Evolutionary conservation across 2,888 invertebrate species (phyloP), one percentile per base, ranked within the genome.

Genomic region (Drosophila sordidapex): DNA sequence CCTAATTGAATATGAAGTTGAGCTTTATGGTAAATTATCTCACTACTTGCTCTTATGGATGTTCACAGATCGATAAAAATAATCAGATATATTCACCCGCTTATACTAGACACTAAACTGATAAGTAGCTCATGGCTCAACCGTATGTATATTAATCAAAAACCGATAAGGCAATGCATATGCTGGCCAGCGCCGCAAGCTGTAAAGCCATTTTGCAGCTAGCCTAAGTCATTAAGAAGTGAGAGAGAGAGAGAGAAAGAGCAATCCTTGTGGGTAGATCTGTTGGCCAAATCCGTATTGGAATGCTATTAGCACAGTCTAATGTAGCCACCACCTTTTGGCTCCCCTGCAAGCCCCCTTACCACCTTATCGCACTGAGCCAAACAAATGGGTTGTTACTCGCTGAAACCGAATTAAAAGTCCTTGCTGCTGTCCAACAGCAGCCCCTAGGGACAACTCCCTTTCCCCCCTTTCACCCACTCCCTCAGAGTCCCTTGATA

Each of bases 331-430:
- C 48, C 49, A 15, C 52, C 15, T 4, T 31, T 31, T 51, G 7
- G 15, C 25, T 13, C 25, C 31, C 13, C 10, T 1, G 2, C 13
- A 6, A n/a, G 1, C 8, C 4, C 27, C 7, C 1, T 10, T 13
- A 1, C 2, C 40, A 15, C 15, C 38, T 21, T 18, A 29, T 7
- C 38, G 49, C 52, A 53, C 56, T 51, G 49, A 66, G 77, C 61
- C 53, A 78, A 67, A 78, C 81, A 78, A 78, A 78, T 81, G 81
- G 81, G 40, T 64, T 81, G 76, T 49, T 80, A 51, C 51, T 62
- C 58, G 68, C 60, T 59, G 80, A 70, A 88, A 90, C 83, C 83
- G 81, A 85, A 85, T 90, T 85, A 85, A 85, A 85, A 87, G 82
- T 84, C 72, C 70, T 61, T 49, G 53, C 79, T 59, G 36, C 35